Conservation (phyloP, 2,888 invertebrate species). For the Cerastis leucographa region DNA sequence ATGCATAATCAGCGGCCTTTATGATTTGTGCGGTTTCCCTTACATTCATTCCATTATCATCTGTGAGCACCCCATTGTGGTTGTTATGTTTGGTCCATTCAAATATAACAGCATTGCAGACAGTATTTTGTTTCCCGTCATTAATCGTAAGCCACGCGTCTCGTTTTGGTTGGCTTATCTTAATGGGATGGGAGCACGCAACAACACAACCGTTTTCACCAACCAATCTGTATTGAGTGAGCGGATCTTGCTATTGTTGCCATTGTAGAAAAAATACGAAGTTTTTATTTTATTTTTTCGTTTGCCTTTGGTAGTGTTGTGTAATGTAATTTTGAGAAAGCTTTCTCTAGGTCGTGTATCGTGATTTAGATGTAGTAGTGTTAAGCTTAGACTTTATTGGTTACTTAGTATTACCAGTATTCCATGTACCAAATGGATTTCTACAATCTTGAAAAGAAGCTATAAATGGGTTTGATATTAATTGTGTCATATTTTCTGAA, state of each 20-base stretch:
- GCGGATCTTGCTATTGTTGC: slow-evolving; percentile 65
- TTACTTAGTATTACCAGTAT: slow-evolving; percentile 2
- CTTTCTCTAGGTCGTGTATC: slow-evolving; percentile 26
- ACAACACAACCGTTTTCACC: slow-evolving; percentile 73
- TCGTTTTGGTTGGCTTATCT: slow-evolving; percentile 82
- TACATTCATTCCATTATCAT: slow-evolving; percentile 65
- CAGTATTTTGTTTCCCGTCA: slow-evolving; percentile 81
- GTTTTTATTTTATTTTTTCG: slow-evolving; percentile 40
- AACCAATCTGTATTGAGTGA: slow-evolving; percentile 73
- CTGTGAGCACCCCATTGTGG: slow-evolving; percentile 57
- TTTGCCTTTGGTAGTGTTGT: slow-evolving; percentile 33
- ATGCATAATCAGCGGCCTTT: slow-evolving; percentile 58
- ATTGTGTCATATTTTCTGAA: neutral
- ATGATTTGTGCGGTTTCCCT: slow-evolving; percentile 61
- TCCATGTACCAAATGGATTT: slow-evolving; percentile 14
- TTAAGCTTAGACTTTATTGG: slow-evolving; percentile 20
- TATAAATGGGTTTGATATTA: neutral
- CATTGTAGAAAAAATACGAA: slow-evolving; percentile 50
- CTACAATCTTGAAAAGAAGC: neutral
- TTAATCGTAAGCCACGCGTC: slow-evolving; percentile 82
- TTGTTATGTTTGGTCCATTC: slow-evolving; percentile 70
- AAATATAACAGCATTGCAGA: slow-evolving; percentile 76
- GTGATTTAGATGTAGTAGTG: slow-evolving; percentile 18
- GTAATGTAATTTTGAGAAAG: slow-evolving; percentile 57
- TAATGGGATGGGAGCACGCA: slow-evolving; percentile 81